Evolutionary conservation across 1,140 invertebrate species (phyloP), one percentile per base, ranked within the genome.

Genomic region (Ceratina japonica): DNA sequence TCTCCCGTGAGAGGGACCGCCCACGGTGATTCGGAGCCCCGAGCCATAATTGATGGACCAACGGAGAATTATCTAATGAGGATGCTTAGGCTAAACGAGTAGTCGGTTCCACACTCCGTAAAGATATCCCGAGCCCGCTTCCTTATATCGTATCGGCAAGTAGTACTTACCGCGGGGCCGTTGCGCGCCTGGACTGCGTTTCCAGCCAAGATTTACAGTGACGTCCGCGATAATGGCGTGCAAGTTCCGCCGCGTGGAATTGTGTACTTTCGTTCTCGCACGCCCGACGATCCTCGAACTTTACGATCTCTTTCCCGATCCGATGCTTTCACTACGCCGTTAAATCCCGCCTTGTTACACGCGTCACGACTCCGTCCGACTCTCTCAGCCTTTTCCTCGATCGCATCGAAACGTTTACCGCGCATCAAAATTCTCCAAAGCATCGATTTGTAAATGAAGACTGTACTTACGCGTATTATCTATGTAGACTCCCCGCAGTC

Each of bases 51-150:
- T 59, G 73, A 85, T 64, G 64, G 52, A 65, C 73, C 75, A 66
- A 52, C 56, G 69, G 13, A 27, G 66, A 83, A 85, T 84, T 84
- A 81, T 85, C 73, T 85, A 85, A 84, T 84, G 73, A 84, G 82
- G 59, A 74, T 81, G 59, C 79, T 85, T 66, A 74, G 61, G 16
- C 31, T 63, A 54, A 72, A 31, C 73, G 74, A 80, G 78, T 70
- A 85, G 81, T 77, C 69, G 44, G 61, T 54, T 84, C 69, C 52
- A 77, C 73, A 81, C 79, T 65, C 54, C 20, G 51, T 69, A 56
- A 74, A 84, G 78, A 76, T 84, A 73, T 20, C 59, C 44, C 10
- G 27, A 70, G 31, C 58, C 10, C 61, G 69, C 49, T 80, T 76
- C 76, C 80, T 75, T 72, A 75, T 84, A 68, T 63, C 56, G 62